Conservation (phyloP, 2,113 vertebrate species). For the Daphoenositta chrysoptera region DNA sequence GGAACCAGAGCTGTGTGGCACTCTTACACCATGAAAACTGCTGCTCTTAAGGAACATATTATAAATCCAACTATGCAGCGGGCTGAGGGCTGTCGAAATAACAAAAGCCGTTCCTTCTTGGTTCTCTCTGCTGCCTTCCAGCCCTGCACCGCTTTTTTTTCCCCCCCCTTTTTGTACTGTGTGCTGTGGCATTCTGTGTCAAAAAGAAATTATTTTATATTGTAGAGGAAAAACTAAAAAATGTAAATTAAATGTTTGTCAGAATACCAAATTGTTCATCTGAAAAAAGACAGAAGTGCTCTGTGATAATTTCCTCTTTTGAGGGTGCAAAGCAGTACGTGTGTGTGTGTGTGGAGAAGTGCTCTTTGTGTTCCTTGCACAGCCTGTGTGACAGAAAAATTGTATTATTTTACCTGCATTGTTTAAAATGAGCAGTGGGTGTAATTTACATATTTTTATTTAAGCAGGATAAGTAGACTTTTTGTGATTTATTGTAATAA, state of each 20-base stretch:
- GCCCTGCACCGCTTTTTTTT: background rate
- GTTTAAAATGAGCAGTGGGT: background rate
- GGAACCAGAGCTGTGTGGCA: constrained; percentile 61
- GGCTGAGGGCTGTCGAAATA: constrained; percentile 47
- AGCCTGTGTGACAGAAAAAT: background rate
- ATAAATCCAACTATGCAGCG: background rate
- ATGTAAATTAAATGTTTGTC: background rate
- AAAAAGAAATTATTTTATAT: background rate
- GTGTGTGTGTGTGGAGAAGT: background rate
- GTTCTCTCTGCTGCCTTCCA: background rate
- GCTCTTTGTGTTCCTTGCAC: background rate
- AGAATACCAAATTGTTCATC: background rate
- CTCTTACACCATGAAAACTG: constrained; percentile 34
- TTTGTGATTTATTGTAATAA: background rate
- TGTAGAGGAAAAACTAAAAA: background rate
- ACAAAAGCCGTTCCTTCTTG: constrained; percentile 36
- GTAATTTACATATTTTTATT: constrained; percentile 10
- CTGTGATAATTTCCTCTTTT: background rate
- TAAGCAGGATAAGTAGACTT: constrained; percentile 1
- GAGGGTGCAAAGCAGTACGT: background rate
- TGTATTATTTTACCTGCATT: constrained; percentile 23
- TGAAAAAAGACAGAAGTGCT: background rate
- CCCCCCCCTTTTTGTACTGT: background rate
- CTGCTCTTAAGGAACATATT: constrained; percentile 22
- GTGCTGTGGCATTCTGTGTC: background rate